Percentiles rank a stretch among this genome's conserved stretches.
Conservation (phyloP, 2,113 vertebrate species). For the Actenoides hombroni region DNA sequence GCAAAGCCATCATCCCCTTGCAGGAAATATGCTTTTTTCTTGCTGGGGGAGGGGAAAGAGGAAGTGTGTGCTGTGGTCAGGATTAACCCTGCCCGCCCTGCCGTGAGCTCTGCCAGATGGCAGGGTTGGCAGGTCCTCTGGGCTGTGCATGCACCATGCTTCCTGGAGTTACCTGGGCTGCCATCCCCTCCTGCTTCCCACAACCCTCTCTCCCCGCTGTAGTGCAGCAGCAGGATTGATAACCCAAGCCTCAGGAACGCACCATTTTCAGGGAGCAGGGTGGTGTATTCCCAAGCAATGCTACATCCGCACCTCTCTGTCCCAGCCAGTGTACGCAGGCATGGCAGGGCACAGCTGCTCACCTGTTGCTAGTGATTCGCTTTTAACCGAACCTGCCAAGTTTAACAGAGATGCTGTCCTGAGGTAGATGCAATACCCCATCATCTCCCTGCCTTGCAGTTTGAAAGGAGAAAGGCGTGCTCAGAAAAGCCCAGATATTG, state of each 20-base stretch:
- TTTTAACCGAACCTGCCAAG: background rate
- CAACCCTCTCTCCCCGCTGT: too few species aligned
- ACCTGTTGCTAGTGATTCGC: rapidly evolving
- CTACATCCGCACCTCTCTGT: rapidly evolving
- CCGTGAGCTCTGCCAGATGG: background rate
- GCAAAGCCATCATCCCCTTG: background rate
- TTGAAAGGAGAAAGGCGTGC: background rate
- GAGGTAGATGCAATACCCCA: background rate
- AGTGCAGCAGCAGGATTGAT: rapidly evolving
- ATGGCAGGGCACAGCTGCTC: background rate
- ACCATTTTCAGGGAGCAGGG: background rate
- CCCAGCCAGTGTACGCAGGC: background rate
- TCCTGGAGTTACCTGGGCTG: background rate
- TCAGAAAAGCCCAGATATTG: background rate
- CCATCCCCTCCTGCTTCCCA: background rate
- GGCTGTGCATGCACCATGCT: background rate
- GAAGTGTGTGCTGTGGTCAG: background rate
- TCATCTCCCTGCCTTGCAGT: background rate
- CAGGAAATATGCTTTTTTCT: conserved; percentile 5
- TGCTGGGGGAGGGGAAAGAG: background rate
- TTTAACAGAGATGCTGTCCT: background rate
- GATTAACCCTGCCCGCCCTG: background rate
- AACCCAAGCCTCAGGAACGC: rapidly evolving
- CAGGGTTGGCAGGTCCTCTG: background rate
- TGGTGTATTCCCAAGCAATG: rapidly evolving